Evolutionary conservation across 2,888 invertebrate species (phyloP), one percentile per base, ranked within the genome.

Genomic region (Esperia sulphurella): DNA sequence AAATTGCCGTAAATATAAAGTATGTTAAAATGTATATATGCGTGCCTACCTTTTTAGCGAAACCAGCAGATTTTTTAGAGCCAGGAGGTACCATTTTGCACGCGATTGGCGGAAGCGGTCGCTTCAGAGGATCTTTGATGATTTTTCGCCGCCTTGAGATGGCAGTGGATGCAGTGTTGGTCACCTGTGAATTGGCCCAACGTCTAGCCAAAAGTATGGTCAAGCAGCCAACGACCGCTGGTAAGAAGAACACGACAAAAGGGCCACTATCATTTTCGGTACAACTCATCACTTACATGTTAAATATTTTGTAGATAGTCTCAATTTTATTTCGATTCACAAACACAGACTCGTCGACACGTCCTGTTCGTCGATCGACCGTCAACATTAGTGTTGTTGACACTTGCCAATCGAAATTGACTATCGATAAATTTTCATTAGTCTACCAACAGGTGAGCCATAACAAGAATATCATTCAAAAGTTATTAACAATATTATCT

Each of bases 261-360:
- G 89, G 86, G 67, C 80, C 91, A 89, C 75, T 90, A 79, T 81
- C 91, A 90, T 82, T 85, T 83, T 88, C 86, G 82, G 88, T 89
- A 89, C 88, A 88, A 90, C 85, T 90, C 89, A 89, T 88, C 84
- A 89, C 90, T 90, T 73, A 88, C 88, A 90, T 89, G 86, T 84
- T 87, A 85, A 83, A 84, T 75, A 78, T 61, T 79, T 76, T 68
- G 65, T 46, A 63, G 66, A 71, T 65, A 69, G 76, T 78, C 86
- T 80, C 85, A 75, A 61, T 65, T 70, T 68, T 76, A 72, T 73
- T 75, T 70, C 55, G 59, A 70, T 58, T 53, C 54, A 53, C 14
- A 39, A 35, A n/a, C 10, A 35, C 35, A 35, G 1, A n/a, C 9
- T 35, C 35, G 5, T 10, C 35, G 35, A 35, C 35, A 35, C 35